Base-by-base conservation (phyloP, 2,888 invertebrate genomes). In the Nymphalis polychloros region DNA sequence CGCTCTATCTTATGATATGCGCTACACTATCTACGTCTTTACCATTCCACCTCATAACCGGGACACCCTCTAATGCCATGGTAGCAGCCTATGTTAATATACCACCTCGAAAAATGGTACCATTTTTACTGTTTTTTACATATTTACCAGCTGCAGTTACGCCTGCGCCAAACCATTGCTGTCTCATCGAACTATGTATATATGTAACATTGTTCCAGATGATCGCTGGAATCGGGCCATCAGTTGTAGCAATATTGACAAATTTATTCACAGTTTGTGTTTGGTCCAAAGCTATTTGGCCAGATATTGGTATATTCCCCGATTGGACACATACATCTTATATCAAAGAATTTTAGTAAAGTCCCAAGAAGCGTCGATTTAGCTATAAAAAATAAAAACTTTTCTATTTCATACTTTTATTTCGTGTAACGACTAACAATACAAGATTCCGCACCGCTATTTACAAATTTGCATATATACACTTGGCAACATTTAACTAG, bases 201-300 rank as follows among this genome's bases (percentile, higher is more conserved):
- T 23, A 13, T 50, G 19, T 20, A 52, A 23, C 13, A 52, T 13
- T 13, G 13, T 53, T 55, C 27, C 27, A 90, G 90, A 80, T 90
- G 81, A 73, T 74, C 3, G 86, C 85, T 0, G 90, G 90, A 0
- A 65, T 86, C 7, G 88, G 85, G 0, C 87, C 87, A 0, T 79
- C 87, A 0, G 7, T 85, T 0, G 77, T 84, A 10, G 78, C 83
- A 0, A 71, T 86, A 2, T 61, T 80, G 1, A 79, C 84, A 20
- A 76, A 80, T 0, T 85, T 89, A 85, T 84, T 88, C 64, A 87
- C 87, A 0, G 82, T 84, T 0, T 78, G 81, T 0, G 78, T 88
- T 5, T 90, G 90, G 90, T 84, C 89, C 0, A 81, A 82, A 10
- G 85, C 84, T 1, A 81, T 90, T 4, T 89, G 88, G 87, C 77